These are phyloP conservation scores for Perizoma flavofasciatum DNA, from an alignment of 2,888 invertebrate genomes.

Conservation along the genomic window DNA sequence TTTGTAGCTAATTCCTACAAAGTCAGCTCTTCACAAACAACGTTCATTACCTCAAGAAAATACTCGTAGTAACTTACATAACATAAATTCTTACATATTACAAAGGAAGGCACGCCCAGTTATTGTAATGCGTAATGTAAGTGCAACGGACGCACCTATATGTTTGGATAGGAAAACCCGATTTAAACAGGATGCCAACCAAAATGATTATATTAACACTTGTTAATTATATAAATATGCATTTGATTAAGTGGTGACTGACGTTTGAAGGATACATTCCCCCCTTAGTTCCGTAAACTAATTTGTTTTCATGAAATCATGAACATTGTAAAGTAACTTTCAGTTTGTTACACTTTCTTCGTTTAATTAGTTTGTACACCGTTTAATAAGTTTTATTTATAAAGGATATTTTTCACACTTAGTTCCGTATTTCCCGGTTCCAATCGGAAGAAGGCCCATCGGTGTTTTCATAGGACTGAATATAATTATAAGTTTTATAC, in stretches of 20 bases:
- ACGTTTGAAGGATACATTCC: conserved; percentile 7
- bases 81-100: conserved; percentile 10
- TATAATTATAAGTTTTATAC: no score
- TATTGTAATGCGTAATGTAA: conserved; percentile 7
- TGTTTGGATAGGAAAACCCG: conserved; percentile 14
- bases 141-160: conserved; percentile 12
- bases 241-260: conserved; percentile 4
- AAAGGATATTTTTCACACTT: background rate
- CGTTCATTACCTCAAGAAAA: conserved; percentile 6
- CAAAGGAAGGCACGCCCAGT: conserved; percentile 18
- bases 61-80: background rate
- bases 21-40: no score
- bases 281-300: no score
- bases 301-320: no score
- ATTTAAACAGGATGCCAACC: conserved; percentile 12
- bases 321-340: no score
- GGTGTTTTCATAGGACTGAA: no score
- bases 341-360: no score
- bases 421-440: conserved; percentile 6
- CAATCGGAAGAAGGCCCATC: background rate
- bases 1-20: no score
- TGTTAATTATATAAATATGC: conserved; percentile 9
- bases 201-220: conserved; percentile 11
- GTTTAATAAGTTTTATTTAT: no score
- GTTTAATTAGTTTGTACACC: no score